Conservation (phyloP, 2,888 invertebrate species). For the Lasioglossum vierecki region DNA sequence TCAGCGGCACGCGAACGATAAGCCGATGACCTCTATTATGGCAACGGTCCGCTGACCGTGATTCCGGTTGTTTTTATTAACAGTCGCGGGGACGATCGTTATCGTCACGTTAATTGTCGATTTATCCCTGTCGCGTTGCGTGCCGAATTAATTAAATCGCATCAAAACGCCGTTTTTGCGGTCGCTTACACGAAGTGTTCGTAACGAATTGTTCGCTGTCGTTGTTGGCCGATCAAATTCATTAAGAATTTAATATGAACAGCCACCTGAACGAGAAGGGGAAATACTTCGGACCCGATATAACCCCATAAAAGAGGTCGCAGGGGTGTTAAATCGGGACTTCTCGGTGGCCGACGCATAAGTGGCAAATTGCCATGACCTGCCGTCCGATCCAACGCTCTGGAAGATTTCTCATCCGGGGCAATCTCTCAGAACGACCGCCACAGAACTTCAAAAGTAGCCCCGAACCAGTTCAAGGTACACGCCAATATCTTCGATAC, state of each 20-base stretch:
- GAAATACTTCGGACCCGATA: background rate
- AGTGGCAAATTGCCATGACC: slow-evolving; percentile 5
- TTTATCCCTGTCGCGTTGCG: background rate
- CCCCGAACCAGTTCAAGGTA: background rate
- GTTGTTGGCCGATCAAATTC: background rate
- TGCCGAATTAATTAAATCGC: background rate
- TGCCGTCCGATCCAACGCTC: background rate
- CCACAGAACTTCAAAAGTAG: background rate
- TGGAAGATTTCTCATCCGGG: background rate
- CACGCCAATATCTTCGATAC: background rate
- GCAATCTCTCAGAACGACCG: background rate
- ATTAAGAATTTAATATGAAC: background rate
- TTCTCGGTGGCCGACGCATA: background rate
- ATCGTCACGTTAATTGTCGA: background rate
- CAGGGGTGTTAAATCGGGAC: background rate
- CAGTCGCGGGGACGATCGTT: background rate
- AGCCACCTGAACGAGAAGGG: background rate
- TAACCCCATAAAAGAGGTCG: background rate
- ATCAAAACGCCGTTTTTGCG: background rate
- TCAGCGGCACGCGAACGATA: slow-evolving; percentile 1
- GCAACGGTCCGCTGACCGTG: background rate
- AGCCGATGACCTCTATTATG: background rate
- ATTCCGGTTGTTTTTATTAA: background rate
- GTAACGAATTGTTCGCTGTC: background rate
- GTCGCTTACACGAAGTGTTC: background rate